Conservation (phyloP, 2,888 invertebrate genomes). For the Oligia latruncula region DNA sequence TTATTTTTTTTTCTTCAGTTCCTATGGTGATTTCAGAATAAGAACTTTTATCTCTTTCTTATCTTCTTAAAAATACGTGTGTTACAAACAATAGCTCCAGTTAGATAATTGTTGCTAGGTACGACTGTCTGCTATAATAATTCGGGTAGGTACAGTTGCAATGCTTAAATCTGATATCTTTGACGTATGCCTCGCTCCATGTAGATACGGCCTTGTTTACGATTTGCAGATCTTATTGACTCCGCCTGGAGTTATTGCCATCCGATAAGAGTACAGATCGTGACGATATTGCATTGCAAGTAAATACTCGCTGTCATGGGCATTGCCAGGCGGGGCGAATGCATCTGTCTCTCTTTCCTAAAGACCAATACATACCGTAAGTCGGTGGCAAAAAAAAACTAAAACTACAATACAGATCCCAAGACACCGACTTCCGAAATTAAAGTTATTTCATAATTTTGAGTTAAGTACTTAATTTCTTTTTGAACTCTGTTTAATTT, state of each 20-base stretch:
- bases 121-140: conserved; percentile 1
- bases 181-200: conserved; percentile 19
- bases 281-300: conserved; percentile 46
- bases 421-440: too few species aligned
- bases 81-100: neutral
- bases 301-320: conserved; percentile 34
- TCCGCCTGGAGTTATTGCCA: conserved; percentile 41
- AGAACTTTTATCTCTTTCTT: conserved; percentile 35
- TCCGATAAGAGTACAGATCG: conserved; percentile 47
- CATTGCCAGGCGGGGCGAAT: conserved; percentile 6
- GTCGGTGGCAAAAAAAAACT: too few species aligned
- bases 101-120: conserved; percentile 12
- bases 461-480: too few species aligned
- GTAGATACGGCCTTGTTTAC: conserved; percentile 50
- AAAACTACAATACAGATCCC: too few species aligned
- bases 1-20: too few species aligned
- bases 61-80: conserved; percentile 16
- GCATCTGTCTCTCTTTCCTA: conserved; percentile 2
- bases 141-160: conserved; percentile 1
- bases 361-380: neutral
- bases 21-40: conserved; percentile 7
- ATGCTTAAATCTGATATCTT: conserved; percentile 34
- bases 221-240: conserved; percentile 51
- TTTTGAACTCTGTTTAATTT: too few species aligned
- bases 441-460: too few species aligned